Percentiles rank a stretch among this genome's conserved stretches.
These are phyloP conservation scores for Drosophila pegasa DNA, from an alignment of 2,888 invertebrate genomes.

Conservation along the genomic window DNA sequence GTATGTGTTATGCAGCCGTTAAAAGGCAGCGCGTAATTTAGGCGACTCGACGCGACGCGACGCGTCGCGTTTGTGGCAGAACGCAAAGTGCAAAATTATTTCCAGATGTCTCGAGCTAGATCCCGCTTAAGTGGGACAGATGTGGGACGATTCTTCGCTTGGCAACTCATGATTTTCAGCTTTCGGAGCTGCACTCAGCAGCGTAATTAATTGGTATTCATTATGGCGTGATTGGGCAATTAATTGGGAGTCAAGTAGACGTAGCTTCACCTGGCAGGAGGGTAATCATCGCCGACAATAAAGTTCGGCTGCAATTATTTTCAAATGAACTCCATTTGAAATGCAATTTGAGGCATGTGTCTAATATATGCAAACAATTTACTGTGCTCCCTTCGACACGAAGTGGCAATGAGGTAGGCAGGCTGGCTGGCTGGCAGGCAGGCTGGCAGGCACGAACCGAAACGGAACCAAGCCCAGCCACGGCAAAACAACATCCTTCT, in stretches of 20 bases:
- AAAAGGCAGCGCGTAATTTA: neutral
- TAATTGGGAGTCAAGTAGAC: slow-evolving; percentile 20
- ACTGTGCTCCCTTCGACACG: slow-evolving; percentile 33
- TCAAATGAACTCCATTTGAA: slow-evolving; percentile 69
- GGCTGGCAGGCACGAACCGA: neutral
- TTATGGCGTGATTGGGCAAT: slow-evolving; percentile 38
- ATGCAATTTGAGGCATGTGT: slow-evolving; percentile 71
- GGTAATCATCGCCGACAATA: slow-evolving; percentile 23
- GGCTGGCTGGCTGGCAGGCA: slow-evolving; percentile 6
- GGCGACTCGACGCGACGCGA: neutral
- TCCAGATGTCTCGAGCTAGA: neutral
- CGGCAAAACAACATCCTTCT: slow-evolving; percentile 39
- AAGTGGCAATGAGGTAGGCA: slow-evolving; percentile 14
- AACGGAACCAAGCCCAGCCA: slow-evolving; percentile 17
- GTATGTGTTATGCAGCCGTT: neutral
- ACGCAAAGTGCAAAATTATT: neutral
- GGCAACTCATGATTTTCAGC: neutral
- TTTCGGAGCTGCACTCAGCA: neutral
- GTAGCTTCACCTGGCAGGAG: slow-evolving; percentile 10
- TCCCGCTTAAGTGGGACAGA: neutral
- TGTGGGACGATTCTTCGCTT: neutral
- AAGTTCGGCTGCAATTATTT: slow-evolving; percentile 67
- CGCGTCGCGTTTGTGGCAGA: neutral
- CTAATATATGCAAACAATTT: slow-evolving; percentile 77
- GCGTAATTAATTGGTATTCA: slow-evolving; percentile 33